Conservation (phyloP, 2,888 invertebrate genomes). For the Perithous albicinctus region DNA sequence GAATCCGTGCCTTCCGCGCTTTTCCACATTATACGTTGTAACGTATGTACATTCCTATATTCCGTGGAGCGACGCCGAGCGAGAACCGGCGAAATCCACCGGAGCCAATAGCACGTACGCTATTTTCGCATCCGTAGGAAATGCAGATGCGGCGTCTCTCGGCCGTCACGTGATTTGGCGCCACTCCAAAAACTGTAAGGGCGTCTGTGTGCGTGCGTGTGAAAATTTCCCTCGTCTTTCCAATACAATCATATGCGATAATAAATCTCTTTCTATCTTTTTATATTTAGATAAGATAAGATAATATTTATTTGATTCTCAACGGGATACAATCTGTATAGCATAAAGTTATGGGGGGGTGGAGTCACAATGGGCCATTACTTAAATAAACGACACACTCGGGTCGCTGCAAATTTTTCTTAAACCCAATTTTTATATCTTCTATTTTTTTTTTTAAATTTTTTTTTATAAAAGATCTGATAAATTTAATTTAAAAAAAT, state of each 20-base stretch:
- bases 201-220: constrained; percentile 58
- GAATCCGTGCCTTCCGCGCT: constrained; percentile 46
- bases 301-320: too few species aligned
- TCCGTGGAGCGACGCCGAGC: constrained; percentile 20
- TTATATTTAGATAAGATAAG: too few species aligned
- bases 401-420: too few species aligned
- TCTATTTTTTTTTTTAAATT: too few species aligned
- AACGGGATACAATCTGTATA: too few species aligned
- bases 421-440: too few species aligned
- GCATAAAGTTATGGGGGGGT: too few species aligned
- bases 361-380: too few species aligned
- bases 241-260: too few species aligned
- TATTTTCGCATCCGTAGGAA: constrained; percentile 81
- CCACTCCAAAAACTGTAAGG: constrained; percentile 72
- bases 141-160: constrained; percentile 78
- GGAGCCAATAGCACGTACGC: constrained; percentile 71
- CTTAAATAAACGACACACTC: too few species aligned
- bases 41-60: constrained; percentile 19
- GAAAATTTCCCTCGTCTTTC: constrained; percentile 30
- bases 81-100: constrained; percentile 44
- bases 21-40: constrained; percentile 6
- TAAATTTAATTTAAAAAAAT: too few species aligned
- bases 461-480: too few species aligned
- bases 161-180: constrained; percentile 78
- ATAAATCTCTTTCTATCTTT: background rate